A percentile compares a stretch with the other conserved stretches of the same genome.
Conservation (phyloP, 2,888 invertebrate genomes). For the Marronus borbonicus region DNA sequence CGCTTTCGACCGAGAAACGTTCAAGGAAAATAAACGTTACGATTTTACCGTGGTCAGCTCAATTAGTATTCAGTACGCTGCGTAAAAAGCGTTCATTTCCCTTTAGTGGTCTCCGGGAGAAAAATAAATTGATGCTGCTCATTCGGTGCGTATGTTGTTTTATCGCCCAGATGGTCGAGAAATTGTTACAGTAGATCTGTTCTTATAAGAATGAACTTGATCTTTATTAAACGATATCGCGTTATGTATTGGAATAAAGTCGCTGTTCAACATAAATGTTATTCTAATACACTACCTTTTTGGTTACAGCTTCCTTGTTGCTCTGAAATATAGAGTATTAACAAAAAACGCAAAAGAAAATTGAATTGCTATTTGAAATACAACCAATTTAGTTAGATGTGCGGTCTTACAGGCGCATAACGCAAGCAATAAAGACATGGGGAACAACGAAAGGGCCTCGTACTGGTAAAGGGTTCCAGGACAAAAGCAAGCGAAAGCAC, state of each 20-base stretch:
- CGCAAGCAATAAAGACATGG: too few species aligned
- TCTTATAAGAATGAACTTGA: not conserved
- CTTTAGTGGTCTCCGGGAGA: constrained; percentile 23
- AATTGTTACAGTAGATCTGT: not conserved
- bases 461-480: too few species aligned
- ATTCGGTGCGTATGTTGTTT: not conserved
- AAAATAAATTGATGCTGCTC: constrained; percentile 13
- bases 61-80: constrained; percentile 27
- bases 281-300: not conserved
- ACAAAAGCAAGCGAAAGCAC: too few species aligned
- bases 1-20: not conserved
- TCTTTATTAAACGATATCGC: not conserved
- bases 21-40: constrained; percentile 22
- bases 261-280: too few species aligned
- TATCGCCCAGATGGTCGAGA: constrained; percentile 16
- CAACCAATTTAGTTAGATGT: too few species aligned
- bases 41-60: constrained; percentile 7
- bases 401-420: too few species aligned
- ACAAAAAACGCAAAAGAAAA: not conserved
- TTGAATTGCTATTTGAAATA: too few species aligned
- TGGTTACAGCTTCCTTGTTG: not conserved
- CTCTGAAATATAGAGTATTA: too few species aligned
- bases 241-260: not conserved
- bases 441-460: too few species aligned
- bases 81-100: constrained; percentile 28